These are phyloP conservation scores for Bombyx mori DNA, from an alignment of 1,140 invertebrate species.

Conservation along the genomic window DNA sequence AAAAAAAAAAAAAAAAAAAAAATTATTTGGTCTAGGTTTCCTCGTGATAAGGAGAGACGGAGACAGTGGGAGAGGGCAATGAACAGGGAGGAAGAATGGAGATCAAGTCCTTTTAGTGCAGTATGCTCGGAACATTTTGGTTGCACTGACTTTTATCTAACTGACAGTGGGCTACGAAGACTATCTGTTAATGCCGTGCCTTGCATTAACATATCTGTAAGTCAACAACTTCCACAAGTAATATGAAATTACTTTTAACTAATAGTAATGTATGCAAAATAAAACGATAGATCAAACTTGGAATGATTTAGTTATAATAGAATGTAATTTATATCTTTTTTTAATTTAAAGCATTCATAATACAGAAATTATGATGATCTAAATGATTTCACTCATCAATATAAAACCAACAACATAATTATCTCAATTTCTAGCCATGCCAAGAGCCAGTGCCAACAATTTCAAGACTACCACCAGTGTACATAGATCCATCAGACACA, in stretches of 20 bases:
- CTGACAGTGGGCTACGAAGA: slow-evolving; percentile 37
- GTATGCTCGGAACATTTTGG: slow-evolving; percentile 54
- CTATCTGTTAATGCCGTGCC: slow-evolving; percentile 37
- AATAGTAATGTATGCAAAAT: not conserved
- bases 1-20: no score
- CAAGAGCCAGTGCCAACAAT: slow-evolving; percentile 39
- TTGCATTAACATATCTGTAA: slow-evolving; percentile 46
- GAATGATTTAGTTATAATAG: not conserved
- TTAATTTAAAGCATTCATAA: no score
- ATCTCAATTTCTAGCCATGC: slow-evolving; percentile 28
- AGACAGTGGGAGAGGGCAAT: slow-evolving; percentile 45
- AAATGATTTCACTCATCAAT: not conserved
- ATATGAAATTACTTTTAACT: no score
- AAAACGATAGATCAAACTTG: not conserved
- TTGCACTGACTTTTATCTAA: slow-evolving; percentile 40
- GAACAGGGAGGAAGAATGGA: slow-evolving; percentile 36
- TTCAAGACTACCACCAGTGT: slow-evolving; percentile 23
- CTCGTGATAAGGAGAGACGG: slow-evolving; percentile 33
- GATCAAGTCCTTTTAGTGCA: slow-evolving; percentile 33
- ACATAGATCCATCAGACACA: slow-evolving; percentile 31
- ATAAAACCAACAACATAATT: not conserved
- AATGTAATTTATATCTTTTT: not conserved
- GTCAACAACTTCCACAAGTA: slow-evolving; percentile 4
- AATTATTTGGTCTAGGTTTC: slow-evolving; percentile 30
- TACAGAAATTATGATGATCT: not conserved